A percentile compares a stretch with the other conserved stretches of the same genome.
These are phyloP conservation scores for Etia nguti DNA, from an alignment of 2,113 vertebrate species.

Conservation along the genomic window DNA sequence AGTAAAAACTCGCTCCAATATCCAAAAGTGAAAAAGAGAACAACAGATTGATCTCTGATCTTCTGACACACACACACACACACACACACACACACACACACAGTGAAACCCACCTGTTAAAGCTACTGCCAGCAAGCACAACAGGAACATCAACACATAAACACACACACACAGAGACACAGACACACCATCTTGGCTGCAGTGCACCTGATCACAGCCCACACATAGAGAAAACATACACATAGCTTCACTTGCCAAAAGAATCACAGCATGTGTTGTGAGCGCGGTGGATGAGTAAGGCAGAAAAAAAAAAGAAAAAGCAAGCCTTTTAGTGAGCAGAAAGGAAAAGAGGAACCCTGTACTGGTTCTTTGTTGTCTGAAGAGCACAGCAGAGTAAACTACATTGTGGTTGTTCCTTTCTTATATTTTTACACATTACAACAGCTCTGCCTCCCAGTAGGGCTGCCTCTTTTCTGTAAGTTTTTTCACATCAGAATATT, in stretches of 20 bases:
- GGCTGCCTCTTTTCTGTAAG: background rate
- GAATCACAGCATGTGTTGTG: constrained; percentile 22
- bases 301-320: background rate
- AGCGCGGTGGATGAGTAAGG: constrained; percentile 13
- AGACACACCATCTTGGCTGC: constrained; percentile 20
- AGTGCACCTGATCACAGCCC: constrained; percentile 46
- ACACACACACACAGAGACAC: background rate
- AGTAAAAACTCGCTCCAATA: background rate
- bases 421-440: constrained; percentile 1
- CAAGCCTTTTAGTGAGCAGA: constrained; percentile 10
- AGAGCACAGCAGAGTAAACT: constrained; percentile 3
- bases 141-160: background rate
- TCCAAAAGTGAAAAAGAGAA: background rate
- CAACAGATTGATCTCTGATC: constrained; percentile 6
- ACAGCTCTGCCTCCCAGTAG: background rate
- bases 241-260: constrained; percentile 25
- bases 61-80: background rate
- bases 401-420: background rate
- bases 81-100: background rate
- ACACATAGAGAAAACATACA: constrained; percentile 53
- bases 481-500: background rate
- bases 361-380: constrained; percentile 13
- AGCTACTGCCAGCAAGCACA: background rate
- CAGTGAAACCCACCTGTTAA: constrained; percentile 12
- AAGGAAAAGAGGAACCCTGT: background rate